Conservation (phyloP, 1,140 invertebrate species). For the Pomacea maculata region DNA sequence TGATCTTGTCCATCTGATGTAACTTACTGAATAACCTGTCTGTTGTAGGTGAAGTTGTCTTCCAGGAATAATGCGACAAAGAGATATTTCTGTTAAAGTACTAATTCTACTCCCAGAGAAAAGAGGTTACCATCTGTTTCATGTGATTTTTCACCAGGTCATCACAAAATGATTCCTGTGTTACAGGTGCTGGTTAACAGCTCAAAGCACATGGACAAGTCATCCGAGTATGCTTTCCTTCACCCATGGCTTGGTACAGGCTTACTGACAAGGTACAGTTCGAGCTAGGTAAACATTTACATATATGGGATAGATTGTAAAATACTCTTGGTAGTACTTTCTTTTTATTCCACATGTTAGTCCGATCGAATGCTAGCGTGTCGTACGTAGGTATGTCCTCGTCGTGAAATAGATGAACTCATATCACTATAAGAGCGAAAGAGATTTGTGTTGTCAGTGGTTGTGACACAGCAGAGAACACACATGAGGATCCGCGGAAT, state of each 20-base stretch:
- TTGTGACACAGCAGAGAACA: no score
- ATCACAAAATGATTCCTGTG: not conserved
- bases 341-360: no score
- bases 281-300: no score
- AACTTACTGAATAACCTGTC: not conserved
- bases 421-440: no score
- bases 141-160: not conserved
- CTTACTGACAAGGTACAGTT: conserved; percentile 54
- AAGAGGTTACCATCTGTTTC: not conserved
- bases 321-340: no score
- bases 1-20: no score
- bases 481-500: no score
- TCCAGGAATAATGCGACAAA: not conserved
- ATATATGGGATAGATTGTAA: no score
- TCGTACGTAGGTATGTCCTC: no score
- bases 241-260: conserved; percentile 66
- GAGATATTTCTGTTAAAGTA: not conserved
- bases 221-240: conserved; percentile 77
- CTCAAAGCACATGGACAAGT: conserved; percentile 83
- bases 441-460: no score
- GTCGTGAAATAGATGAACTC: no score
- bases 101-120: not conserved
- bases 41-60: not conserved
- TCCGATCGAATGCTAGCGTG: no score
- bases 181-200: conserved; percentile 72